Evolutionary conservation across 1,140 invertebrate genomes (phyloP), one percentile per base, ranked within the genome.

Genomic region (Lanistes nyassanus): DNA sequence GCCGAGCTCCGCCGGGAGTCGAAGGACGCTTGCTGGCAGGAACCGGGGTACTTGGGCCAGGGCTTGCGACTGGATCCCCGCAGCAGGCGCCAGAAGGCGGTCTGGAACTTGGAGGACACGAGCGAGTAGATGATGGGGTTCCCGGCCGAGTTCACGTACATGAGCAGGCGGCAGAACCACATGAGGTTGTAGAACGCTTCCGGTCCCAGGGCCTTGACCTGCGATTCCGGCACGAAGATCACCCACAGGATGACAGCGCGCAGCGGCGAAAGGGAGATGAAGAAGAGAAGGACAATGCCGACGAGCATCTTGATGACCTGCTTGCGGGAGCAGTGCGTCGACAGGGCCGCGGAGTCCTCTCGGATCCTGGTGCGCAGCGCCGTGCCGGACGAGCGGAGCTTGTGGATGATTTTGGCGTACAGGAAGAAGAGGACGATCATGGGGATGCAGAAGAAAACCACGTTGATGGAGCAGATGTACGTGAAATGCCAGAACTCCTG

Each of bases 231-330:
- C 16, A 47, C 67, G 31, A 95, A 86, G 0, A 86, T 77, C 29
- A 75, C 39, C 82, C 83, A 85, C 51, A 97, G 88, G 0, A 94
- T 96, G 29, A 98, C 91, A 4, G 95, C 92, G 66, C 94, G 92
- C 84, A 97, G 95, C 4, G 96, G 96, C 62, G 97, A 87, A 37
- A 98, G 90, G 84, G 95, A 97, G 37, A 97, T 89, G 87, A 98
- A 97, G 88, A 97, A 98, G 23, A 94, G 94, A 26, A 94, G 83
- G 0, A 97, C 95, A 0, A 98, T 96, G 3, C 95, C 94, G 5
- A 93, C 94, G 7, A 98, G 89, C 95, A 97, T 97, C 36, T 95
- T 84, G 19, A 97, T 94, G 29, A 93, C 91, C 84, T 93, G 92
- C 68, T 78, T 81, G 26, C 81, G 60, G 0, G 81, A 75, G 65